Evolutionary conservation across 2,797 vertebrate genomes (phyloP), one percentile per base, ranked within the genome.

Genomic region (Falco columbarius): DNA sequence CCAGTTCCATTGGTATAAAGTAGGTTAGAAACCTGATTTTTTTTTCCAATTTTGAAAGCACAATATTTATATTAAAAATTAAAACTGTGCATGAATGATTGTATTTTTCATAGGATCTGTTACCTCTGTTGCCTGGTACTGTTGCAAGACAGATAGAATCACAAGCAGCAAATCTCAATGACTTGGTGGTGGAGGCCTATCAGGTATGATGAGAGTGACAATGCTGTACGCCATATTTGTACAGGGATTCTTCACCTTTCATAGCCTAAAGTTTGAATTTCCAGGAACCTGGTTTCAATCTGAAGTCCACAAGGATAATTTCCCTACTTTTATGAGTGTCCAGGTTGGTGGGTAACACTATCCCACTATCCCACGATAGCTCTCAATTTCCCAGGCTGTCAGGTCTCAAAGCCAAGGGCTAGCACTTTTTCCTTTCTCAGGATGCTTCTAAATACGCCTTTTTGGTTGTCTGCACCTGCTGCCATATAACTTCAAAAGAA

Each of bases 1-100:
- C 93, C 99, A 99, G 93, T 99, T 99, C 98, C 98, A 98, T 98
- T 99, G 99, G 99, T 99, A 99, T 97, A 98, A 99, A 99, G 99
- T 99, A 99, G 98, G 98, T 97, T 97, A 95, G 96, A 93, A 94
- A 86, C 80, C 40, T 26, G 75, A 66, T 75, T 74, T 93, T 8
- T 67, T 65, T 62, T 86, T 82, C 40, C 13, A 55, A 13, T 68
- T 93, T 71, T 67, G 46, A 81, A 80, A 96, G n/a, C 16, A 26
- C 13, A 84, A 5, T 82, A 44, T 52, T 92, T 66, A 47, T 76
- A 77, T 52, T 75, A 67, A 74, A 86, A 68, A 73, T 80, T 68
- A 38, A 94, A 94, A 89, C 21, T 54, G 12, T 86, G 4, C 34
- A 73, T 86, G 49, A 95, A 92, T 61, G 0, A 23, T 55, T 97